Evolutionary conservation across 1,140 invertebrate species (phyloP).

Genomic region (Hypsibius dujardini): DNA sequence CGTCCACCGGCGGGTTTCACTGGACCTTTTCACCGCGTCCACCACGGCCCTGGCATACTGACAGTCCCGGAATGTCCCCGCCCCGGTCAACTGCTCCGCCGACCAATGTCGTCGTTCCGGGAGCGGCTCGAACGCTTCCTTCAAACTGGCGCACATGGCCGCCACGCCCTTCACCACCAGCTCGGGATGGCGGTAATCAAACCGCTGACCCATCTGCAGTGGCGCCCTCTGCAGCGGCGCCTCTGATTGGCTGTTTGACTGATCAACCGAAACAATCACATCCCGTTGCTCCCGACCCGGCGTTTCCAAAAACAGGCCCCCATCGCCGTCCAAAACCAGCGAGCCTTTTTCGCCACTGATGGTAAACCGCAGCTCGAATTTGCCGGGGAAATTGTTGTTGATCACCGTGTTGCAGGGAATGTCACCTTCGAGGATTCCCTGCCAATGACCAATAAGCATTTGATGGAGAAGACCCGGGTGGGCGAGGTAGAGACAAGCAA

Average conservation of each 20-base stretch:
- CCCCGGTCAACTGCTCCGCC: neutral
- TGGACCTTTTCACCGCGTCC: neutral
- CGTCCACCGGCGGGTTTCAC: slow-evolving; percentile 6
- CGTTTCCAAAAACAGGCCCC: neutral
- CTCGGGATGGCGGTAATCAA: slow-evolving; percentile 4
- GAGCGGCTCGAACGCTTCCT: neutral
- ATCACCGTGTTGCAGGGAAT: neutral
- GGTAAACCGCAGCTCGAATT: slow-evolving; percentile 2
- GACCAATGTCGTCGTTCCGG: neutral
- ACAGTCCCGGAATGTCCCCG: neutral
- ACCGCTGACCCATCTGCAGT: neutral
- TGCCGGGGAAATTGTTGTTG: slow-evolving; percentile 6
- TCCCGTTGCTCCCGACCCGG: neutral
- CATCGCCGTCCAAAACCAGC: neutral
- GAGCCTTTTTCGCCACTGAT: neutral
- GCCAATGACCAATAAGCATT: no score
- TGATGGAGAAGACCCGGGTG: no score
- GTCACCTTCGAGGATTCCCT: neutral
- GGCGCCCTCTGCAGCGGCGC: neutral
- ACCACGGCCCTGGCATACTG: neutral
- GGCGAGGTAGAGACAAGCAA: no score
- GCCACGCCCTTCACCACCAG: neutral
- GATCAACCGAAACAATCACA: neutral
- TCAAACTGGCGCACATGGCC: neutral
- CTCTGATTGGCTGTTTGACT: neutral